Conservation (phyloP, 2,797 vertebrate species). For the Gymnopithys bicolor region DNA sequence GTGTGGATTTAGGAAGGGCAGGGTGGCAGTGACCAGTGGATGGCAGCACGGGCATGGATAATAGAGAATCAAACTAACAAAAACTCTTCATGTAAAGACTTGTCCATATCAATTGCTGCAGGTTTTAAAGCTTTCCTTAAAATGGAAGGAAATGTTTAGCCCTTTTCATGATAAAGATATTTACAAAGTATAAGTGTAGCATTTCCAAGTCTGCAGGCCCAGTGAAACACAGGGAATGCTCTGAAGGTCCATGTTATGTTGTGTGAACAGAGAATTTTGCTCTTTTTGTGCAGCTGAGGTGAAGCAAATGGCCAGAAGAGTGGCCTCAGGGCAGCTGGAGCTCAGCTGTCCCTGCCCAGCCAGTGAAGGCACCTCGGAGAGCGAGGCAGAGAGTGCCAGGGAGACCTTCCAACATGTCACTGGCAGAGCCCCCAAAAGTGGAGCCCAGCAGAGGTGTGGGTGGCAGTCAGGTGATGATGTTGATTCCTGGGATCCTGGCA, state of each 20-base stretch:
- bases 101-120: accelerated
- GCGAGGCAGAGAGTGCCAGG: conserved; percentile 15
- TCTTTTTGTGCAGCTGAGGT: conserved; percentile 70
- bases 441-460: background rate
- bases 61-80: background rate
- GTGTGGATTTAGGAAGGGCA: background rate
- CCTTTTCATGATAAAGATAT: background rate
- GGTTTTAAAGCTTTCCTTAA: background rate
- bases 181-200: background rate
- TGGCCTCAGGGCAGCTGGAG: conserved; percentile 62
- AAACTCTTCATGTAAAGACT: background rate
- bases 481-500: background rate
- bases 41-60: conserved; percentile 37
- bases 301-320: conserved; percentile 73
- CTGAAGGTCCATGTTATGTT: background rate
- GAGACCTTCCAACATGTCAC: background rate
- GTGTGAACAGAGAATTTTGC: background rate
- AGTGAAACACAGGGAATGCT: accelerated
- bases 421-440: background rate
- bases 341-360: background rate
- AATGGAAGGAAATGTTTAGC: background rate
- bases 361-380: conserved; percentile 35
- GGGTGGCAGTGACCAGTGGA: conserved; percentile 6
- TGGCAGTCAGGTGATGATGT: background rate
- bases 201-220: background rate